Evolutionary conservation across 1,140 invertebrate species (phyloP).

Genomic region (Lepidostoma basale): DNA sequence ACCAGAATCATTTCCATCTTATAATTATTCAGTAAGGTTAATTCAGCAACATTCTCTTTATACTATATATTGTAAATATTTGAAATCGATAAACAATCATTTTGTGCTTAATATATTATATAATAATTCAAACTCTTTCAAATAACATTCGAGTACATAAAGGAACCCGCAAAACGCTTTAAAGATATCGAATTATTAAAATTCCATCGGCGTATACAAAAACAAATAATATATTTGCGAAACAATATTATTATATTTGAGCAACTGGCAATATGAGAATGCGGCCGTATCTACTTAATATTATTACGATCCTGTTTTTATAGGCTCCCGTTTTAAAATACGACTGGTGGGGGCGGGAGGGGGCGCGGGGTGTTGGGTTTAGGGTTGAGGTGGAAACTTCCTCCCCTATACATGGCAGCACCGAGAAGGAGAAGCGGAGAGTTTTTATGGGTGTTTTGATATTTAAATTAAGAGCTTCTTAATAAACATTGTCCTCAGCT

Average conservation of each 20-base stretch:
- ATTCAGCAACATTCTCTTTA: too few species aligned
- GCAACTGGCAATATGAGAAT: slow-evolving; percentile 39
- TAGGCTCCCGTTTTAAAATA: slow-evolving; percentile 45
- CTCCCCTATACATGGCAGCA: not conserved
- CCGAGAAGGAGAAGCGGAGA: not conserved
- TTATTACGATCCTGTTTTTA: slow-evolving; percentile 46
- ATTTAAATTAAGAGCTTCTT: slow-evolving; percentile 34
- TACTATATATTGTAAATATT: too few species aligned
- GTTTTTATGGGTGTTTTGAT: slow-evolving; percentile 33
- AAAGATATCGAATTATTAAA: too few species aligned
- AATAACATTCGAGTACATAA: too few species aligned
- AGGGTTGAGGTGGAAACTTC: not conserved
- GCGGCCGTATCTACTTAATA: slow-evolving; percentile 44
- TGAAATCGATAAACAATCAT: too few species aligned
- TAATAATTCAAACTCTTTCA: too few species aligned
- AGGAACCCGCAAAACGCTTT: too few species aligned
- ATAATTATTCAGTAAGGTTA: too few species aligned
- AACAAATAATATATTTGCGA: too few species aligned
- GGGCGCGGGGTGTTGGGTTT: not conserved
- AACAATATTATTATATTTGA: slow-evolving; percentile 1
- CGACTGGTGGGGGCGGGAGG: slow-evolving; percentile 21
- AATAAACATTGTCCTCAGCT: slow-evolving; percentile 23
- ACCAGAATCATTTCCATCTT: too few species aligned
- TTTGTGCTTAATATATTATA: too few species aligned
- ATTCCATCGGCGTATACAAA: too few species aligned